Percentiles rank a stretch among this genome's conserved stretches.
Evolutionary conservation across 2,797 vertebrate genomes (phyloP).

Genomic region (Myiotriccus ornatus): DNA sequence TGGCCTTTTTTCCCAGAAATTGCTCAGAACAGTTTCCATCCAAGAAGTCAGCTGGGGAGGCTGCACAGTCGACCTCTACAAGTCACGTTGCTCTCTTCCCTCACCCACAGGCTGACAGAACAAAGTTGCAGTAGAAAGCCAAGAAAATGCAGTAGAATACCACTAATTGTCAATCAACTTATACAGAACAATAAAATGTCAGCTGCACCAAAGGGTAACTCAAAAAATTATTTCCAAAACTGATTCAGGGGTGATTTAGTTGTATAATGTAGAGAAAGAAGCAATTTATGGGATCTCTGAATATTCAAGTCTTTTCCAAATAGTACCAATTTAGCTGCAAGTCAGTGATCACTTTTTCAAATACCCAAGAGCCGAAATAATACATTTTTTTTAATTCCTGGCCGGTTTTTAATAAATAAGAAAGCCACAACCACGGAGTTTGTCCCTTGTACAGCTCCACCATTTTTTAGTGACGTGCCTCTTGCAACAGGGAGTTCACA

Average conservation of each 20-base stretch:
- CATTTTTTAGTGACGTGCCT: not conserved
- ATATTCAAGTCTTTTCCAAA: not conserved
- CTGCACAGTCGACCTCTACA: not conserved
- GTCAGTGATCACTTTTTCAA: not conserved
- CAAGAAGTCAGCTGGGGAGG: not conserved
- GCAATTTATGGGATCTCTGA: not conserved
- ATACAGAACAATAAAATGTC: not conserved
- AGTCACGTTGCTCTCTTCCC: not conserved
- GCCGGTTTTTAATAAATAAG: not conserved
- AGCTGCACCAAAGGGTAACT: not conserved
- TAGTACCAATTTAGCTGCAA: not conserved
- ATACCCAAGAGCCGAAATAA: not conserved
- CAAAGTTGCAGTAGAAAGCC: constrained; percentile 12
- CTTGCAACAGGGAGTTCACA: not conserved
- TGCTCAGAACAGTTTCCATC: not conserved
- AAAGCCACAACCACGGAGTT: not conserved
- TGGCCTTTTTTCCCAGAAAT: not conserved
- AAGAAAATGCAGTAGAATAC: not conserved
- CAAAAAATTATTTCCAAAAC: not conserved
- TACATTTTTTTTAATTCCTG: not conserved
- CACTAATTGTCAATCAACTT: constrained; percentile 32
- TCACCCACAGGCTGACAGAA: not conserved
- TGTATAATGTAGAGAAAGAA: not conserved
- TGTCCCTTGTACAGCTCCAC: not conserved
- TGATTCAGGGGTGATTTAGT: not conserved